Evolutionary conservation across 2,888 invertebrate genomes (phyloP).

Genomic region (Carterocephalus palaemon): DNA sequence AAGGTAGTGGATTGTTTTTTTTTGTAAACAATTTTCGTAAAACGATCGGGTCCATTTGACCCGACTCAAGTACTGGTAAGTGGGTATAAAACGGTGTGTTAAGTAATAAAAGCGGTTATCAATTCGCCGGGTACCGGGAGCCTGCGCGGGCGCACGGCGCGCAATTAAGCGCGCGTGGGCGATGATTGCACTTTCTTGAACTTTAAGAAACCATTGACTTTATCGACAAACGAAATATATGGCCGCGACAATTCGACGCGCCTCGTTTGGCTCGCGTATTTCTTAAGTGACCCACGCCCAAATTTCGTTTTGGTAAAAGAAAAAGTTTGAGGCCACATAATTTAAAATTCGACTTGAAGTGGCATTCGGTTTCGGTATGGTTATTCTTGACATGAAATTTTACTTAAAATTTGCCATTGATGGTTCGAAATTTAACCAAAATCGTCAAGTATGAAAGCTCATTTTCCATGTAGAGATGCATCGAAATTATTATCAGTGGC

Average conservation of each 20-base stretch:
- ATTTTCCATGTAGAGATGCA: too few relatives aligned
- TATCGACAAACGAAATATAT: slow-evolving; percentile 28
- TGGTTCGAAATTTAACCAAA: background rate
- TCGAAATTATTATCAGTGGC: too few relatives aligned
- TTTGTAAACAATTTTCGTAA: slow-evolving; percentile 19
- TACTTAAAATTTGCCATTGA: background rate
- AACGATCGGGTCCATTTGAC: slow-evolving; percentile 18
- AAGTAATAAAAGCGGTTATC: slow-evolving; percentile 44
- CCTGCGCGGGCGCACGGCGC: slow-evolving; percentile 42
- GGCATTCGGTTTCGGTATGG: too few relatives aligned
- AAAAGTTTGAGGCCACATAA: slow-evolving; percentile 1
- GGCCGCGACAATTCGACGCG: slow-evolving; percentile 16
- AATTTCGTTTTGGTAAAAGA: slow-evolving; percentile 3
- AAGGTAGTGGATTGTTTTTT: slow-evolving; percentile 17
- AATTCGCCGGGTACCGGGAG: slow-evolving; percentile 43
- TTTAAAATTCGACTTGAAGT: background rate
- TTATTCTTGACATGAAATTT: slow-evolving; percentile 3
- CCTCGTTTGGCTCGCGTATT: slow-evolving; percentile 13
- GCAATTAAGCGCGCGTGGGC: slow-evolving; percentile 46
- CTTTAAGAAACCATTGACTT: slow-evolving; percentile 33
- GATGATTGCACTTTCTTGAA: slow-evolving; percentile 47
- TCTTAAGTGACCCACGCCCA: slow-evolving; percentile 15
- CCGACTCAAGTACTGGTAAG: slow-evolving; percentile 23
- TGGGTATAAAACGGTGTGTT: slow-evolving; percentile 34
- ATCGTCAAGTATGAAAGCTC: background rate